Evolutionary conservation across 2,113 vertebrate species (phyloP).

Genomic region (Orientallactaga bullata): DNA sequence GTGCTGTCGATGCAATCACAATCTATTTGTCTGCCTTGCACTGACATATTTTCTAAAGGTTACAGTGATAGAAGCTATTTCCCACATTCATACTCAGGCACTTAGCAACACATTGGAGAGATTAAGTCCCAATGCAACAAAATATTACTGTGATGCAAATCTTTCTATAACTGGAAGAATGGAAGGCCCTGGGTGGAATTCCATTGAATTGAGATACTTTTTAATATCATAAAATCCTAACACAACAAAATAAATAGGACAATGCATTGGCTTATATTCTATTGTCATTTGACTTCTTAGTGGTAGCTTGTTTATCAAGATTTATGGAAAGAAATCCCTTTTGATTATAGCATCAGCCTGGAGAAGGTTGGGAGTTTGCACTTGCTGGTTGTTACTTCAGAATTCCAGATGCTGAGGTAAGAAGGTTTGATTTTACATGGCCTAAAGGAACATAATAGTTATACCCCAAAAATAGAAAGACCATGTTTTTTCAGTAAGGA

Average conservation of each 20-base stretch:
- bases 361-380: not conserved
- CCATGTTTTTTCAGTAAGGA: not conserved
- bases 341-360: conserved; percentile 46
- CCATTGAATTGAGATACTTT: conserved; percentile 45
- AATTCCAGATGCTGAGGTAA: conserved; percentile 1
- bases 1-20: conserved; percentile 54
- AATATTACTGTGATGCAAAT: conserved; percentile 27
- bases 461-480: not conserved
- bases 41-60: conserved; percentile 64
- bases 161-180: conserved; percentile 54
- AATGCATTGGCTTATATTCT: conserved; percentile 35
- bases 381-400: conserved; percentile 38
- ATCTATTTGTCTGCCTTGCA: conserved; percentile 65
- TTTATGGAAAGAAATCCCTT: conserved; percentile 57
- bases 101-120: conserved; percentile 7
- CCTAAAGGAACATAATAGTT: conserved; percentile 2
- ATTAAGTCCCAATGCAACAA: conserved; percentile 48
- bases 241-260: conserved; percentile 61
- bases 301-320: conserved; percentile 54
- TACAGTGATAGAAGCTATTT: conserved; percentile 55
- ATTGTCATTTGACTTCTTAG: conserved; percentile 56
- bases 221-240: conserved; percentile 62
- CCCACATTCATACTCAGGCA: conserved; percentile 27
- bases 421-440: conserved; percentile 1
- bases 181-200: conserved; percentile 40